A percentile compares a stretch with the other conserved stretches of the same genome.
Conservation (phyloP, 2,113 vertebrate genomes). For the Felis chaus region DNA sequence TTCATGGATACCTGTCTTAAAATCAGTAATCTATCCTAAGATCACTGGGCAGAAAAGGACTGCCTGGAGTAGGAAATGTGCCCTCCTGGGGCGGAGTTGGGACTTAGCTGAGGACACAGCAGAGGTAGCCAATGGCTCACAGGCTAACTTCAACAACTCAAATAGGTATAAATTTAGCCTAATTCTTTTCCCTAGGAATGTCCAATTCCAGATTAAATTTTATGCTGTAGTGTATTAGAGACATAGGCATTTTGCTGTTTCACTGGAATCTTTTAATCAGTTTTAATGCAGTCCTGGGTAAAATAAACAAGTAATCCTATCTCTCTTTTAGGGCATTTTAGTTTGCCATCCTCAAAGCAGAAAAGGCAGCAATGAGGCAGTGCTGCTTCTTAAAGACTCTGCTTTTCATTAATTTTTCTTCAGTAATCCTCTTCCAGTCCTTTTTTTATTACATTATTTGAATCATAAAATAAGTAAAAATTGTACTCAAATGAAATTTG, state of each 20-base stretch:
- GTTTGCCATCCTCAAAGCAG: background rate
- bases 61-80: background rate
- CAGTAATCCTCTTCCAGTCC: background rate
- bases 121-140: background rate
- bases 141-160: background rate
- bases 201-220: conserved; percentile 39
- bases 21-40: background rate
- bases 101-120: background rate
- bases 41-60: background rate
- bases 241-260: conserved; percentile 14
- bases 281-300: conserved; percentile 49
- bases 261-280: conserved; percentile 34
- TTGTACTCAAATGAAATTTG: conserved; percentile 19
- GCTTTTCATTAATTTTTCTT: conserved; percentile 20
- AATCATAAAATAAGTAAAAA: conserved; percentile 57
- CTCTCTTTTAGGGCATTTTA: background rate
- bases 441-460: background rate
- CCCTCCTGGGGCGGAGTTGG: background rate
- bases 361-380: background rate
- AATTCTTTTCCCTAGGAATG: background rate
- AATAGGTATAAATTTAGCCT: background rate
- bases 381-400: background rate
- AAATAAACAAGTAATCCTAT: conserved; percentile 46
- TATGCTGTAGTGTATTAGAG: background rate
- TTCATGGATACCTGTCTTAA: background rate